Conservation (phyloP, 2,113 vertebrate species). For the Leucopsar rothschildi region DNA sequence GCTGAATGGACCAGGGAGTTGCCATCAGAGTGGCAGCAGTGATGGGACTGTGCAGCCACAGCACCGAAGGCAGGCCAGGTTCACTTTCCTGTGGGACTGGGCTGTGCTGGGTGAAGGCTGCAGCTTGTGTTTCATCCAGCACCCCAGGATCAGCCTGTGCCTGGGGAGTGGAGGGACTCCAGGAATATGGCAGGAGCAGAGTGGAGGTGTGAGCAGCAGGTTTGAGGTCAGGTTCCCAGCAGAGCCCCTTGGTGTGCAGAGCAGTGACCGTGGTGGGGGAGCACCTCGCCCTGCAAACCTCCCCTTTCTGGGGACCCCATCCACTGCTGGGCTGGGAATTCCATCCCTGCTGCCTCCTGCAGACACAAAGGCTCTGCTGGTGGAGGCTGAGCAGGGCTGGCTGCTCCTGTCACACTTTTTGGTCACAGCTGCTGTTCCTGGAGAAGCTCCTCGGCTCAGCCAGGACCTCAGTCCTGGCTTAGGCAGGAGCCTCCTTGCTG, state of each 20-base stretch:
- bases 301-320: accelerated
- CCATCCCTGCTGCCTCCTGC: background rate
- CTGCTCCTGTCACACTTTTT: background rate
- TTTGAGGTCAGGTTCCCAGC: background rate
- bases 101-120: background rate
- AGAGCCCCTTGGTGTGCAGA: background rate
- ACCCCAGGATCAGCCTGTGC: background rate
- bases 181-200: background rate
- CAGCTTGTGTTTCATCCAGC: background rate
- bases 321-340: background rate
- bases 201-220: background rate
- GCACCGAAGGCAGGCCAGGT: background rate
- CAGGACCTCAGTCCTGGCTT: background rate
- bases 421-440: background rate
- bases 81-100: background rate
- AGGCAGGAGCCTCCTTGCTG: accelerated
- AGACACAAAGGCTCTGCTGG: background rate
- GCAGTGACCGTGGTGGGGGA: accelerated
- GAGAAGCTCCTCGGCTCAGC: background rate
- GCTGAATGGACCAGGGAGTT: background rate
- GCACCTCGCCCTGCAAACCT: background rate
- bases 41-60: background rate
- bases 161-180: background rate
- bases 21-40: background rate
- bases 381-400: background rate